These are phyloP conservation scores for Aplysia californica DNA, from an alignment of 1,140 invertebrate genomes.

Conservation along the genomic window DNA sequence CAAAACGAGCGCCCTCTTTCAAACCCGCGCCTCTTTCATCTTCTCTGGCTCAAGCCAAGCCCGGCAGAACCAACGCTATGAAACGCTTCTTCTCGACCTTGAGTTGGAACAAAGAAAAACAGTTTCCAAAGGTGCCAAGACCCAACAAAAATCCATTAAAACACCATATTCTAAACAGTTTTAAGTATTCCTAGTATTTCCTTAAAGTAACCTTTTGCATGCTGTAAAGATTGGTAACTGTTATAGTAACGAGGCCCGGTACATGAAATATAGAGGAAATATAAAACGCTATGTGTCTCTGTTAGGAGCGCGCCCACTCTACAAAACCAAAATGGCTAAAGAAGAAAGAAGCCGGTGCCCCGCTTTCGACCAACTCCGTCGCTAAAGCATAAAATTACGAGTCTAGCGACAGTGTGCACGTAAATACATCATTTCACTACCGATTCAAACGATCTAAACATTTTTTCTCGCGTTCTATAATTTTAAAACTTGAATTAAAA, in stretches of 20 bases:
- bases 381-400: constrained; percentile 27
- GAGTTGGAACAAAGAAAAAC: constrained; percentile 1
- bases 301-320: constrained; percentile 13
- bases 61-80: no score
- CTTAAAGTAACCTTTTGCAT: no score
- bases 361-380: constrained; percentile 27
- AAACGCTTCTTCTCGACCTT: no score
- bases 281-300: constrained; percentile 8
- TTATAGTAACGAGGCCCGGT: neutral
- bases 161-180: neutral
- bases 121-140: neutral
- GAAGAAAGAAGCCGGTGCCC: constrained; percentile 35
- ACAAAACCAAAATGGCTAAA: constrained; percentile 39
- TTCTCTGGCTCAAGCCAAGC: no score
- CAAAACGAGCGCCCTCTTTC: no score
- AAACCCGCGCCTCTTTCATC: no score
- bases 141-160: neutral
- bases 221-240: neutral
- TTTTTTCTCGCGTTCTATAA: constrained; percentile 17
- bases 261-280: constrained; percentile 19
- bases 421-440: constrained; percentile 12
- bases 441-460: constrained; percentile 13
- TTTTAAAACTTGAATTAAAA: constrained; percentile 20
- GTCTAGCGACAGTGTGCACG: constrained; percentile 9
- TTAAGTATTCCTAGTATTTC: neutral